Conservation (phyloP, 1,140 invertebrate genomes). For the Calycopis cecrops region DNA sequence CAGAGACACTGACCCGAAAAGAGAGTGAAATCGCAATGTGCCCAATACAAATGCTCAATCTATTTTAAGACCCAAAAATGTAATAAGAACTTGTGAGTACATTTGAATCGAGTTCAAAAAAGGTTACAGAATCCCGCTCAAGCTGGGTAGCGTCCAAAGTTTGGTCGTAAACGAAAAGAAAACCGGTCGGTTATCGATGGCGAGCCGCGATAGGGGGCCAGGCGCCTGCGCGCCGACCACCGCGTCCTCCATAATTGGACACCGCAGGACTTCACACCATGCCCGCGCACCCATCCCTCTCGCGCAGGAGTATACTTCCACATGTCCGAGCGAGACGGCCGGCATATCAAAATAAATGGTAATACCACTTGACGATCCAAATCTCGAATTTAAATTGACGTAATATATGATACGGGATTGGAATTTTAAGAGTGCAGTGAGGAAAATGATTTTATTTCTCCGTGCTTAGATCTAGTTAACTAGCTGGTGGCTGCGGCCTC, state of each 20-base stretch:
- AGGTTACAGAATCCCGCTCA: not conserved
- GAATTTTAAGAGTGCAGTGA: constrained; percentile 35
- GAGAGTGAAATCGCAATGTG: too few species aligned
- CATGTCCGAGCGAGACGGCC: constrained; percentile 23
- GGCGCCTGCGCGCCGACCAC: constrained; percentile 60
- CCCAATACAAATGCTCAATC: too few species aligned
- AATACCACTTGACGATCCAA: constrained; percentile 38
- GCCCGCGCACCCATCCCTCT: constrained; percentile 34
- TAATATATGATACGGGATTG: constrained; percentile 49
- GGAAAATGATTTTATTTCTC: not conserved
- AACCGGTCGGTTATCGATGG: constrained; percentile 66
- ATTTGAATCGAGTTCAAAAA: constrained; percentile 23
- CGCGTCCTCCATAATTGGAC: constrained; percentile 65
- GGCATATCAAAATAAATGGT: constrained; percentile 42
- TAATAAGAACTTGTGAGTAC: constrained; percentile 10
- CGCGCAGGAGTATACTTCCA: constrained; percentile 11
- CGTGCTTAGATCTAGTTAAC: constrained; percentile 2
- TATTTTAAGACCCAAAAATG: too few species aligned
- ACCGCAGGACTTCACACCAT: constrained; percentile 69
- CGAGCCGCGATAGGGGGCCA: constrained; percentile 60
- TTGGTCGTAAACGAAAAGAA: constrained; percentile 56
- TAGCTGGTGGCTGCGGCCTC: too few species aligned
- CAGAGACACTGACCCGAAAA: too few species aligned
- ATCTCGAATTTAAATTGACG: constrained; percentile 38
- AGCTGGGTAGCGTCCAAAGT: constrained; percentile 21